Evolutionary conservation across 2,888 invertebrate species (phyloP).

Genomic region (Nephrotoma guestfalica): DNA sequence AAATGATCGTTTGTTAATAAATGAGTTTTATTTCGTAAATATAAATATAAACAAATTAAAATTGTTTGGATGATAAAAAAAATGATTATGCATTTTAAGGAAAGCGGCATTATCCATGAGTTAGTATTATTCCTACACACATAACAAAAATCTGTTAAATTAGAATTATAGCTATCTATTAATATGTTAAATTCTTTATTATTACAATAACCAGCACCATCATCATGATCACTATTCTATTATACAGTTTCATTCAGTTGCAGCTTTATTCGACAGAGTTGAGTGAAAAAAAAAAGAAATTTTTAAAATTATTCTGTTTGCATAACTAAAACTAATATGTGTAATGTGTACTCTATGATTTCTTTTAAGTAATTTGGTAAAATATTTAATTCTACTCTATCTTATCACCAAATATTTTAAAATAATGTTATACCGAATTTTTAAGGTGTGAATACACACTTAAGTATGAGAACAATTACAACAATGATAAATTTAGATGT

Average conservation of each 20-base stretch:
- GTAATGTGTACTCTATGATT: background rate
- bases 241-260: background rate
- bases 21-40: background rate
- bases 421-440: background rate
- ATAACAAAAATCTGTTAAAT: background rate
- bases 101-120: background rate
- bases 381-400: background rate
- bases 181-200: background rate
- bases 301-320: background rate
- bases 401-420: background rate
- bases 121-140: background rate
- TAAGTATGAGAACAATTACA: background rate
- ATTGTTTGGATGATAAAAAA: background rate
- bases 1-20: background rate
- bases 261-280: background rate
- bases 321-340: background rate
- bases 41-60: background rate
- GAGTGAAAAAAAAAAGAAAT: background rate
- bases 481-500: background rate
- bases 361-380: background rate
- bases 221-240: background rate
- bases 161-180: background rate
- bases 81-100: background rate
- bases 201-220: background rate
- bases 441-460: background rate